Base-by-base conservation (phyloP, 2,113 vertebrate genomes). In the Corydoras maculifer region DNA sequence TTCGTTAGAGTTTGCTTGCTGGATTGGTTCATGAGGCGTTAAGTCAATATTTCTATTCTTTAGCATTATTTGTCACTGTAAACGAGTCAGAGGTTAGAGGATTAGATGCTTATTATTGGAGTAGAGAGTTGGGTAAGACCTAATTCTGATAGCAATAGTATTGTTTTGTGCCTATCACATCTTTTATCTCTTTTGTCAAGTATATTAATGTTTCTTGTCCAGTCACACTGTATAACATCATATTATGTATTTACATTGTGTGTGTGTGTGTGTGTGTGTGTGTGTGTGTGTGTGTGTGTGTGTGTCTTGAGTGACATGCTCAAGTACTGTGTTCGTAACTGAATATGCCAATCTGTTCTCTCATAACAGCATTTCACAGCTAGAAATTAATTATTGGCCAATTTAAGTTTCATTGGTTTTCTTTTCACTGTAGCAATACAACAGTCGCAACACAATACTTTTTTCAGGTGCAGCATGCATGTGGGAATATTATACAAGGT, bases 101-200 rank as follows among this genome's bases (percentile, higher is more conserved):
- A 67, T 31, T 30, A 7, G 35, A 8, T 63, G 60, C 62, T 66
- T 35, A 63, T n/a, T 65, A 50, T 65, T 48, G 72, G 54, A 31
- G 29, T 75, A 73, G 62, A 75, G 75, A 70, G 70, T 64, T 70
- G 72, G 70, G 54, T 75, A 66, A 75, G 67, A 77, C 66, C 66
- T 75, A 61, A 75, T 73, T 73, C 81, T 80, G 67, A 86, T 82
- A 89, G 87, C 87, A 90, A 89, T 88, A 87, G 83, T 80, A 65
- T 62, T 83, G 75, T 80, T 73, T 70, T 75, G 80, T 85, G 80
- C 71, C 82, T 81, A 54, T 67, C 70, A 58, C 60, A 70, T 74
- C 53, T 75, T 72, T 58, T 77, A 66, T 81, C 68, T 70, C 4
- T 70, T 65, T 69, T 57, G 58, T 75, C 63, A 49, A 59, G 60